Evolutionary conservation across 2,888 invertebrate genomes (phyloP).

Genomic region (Bibio marci): DNA sequence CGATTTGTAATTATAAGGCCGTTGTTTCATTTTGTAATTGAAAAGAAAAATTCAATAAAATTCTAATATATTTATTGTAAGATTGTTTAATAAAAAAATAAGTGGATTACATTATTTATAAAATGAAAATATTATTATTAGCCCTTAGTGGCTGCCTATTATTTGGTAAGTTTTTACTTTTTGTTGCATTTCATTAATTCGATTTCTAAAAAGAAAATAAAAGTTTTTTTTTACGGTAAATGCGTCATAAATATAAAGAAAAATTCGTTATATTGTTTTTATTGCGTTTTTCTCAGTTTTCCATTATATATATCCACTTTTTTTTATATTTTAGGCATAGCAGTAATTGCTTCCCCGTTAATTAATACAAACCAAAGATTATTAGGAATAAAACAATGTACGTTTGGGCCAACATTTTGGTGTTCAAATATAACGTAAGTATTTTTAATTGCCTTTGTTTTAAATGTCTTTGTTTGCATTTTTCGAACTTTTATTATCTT

Average conservation of each 20-base stretch:
- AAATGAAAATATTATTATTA: conserved; percentile 25
- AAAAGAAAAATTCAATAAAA: too few relatives aligned
- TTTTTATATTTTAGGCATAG: not conserved
- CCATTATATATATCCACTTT: too few relatives aligned
- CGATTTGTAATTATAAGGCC: too few relatives aligned
- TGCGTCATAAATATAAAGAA: too few relatives aligned
- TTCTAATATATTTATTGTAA: too few relatives aligned
- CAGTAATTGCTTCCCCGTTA: not conserved
- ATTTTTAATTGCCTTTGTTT: not conserved
- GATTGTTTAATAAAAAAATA: too few relatives aligned
- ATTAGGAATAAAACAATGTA: conserved; percentile 45
- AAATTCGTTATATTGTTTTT: too few relatives aligned
- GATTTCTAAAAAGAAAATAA: not conserved
- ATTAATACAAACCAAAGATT: conserved; percentile 15
- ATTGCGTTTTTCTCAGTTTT: too few relatives aligned
- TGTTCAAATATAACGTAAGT: conserved; percentile 34
- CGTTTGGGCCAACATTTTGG: conserved; percentile 70
- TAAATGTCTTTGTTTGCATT: not conserved
- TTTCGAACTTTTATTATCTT: too few relatives aligned
- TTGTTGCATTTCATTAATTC: not conserved
- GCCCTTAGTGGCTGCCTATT: conserved; percentile 27
- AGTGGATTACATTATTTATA: too few relatives aligned
- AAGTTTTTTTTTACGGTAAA: too few relatives aligned
- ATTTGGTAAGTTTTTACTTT: not conserved
- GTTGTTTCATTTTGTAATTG: too few relatives aligned